Conservation (phyloP, 2,888 invertebrate species). For the Oeneis ivallda region DNA sequence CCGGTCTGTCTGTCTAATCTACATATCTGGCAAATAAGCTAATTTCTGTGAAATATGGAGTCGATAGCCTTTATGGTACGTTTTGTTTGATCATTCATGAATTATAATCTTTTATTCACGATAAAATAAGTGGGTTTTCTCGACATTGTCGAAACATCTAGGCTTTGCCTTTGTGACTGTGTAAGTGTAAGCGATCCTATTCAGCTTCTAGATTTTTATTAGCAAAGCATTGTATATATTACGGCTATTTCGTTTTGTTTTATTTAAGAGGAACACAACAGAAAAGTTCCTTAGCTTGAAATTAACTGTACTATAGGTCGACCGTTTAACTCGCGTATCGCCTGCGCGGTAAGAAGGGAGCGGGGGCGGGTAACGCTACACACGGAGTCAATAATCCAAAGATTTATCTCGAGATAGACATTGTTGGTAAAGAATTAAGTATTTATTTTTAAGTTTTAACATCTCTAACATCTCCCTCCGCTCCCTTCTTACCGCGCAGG, state of each 20-base stretch:
- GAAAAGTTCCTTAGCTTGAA: background rate
- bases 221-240: slow-evolving; percentile 13
- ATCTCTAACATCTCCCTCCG: too few species aligned
- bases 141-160: slow-evolving; percentile 32
- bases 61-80: slow-evolving; percentile 49
- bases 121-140: slow-evolving; percentile 36
- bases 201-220: slow-evolving; percentile 25
- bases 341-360: too few species aligned
- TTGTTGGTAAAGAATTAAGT: too few species aligned
- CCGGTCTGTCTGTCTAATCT: slow-evolving; percentile 60
- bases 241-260: background rate
- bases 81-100: slow-evolving; percentile 47
- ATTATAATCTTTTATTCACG: slow-evolving; percentile 43
- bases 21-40: slow-evolving; percentile 61
- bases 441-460: too few species aligned
- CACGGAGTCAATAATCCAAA: too few species aligned
- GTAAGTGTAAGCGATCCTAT: slow-evolving; percentile 36
- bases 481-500: too few species aligned
- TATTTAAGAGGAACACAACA: background rate
- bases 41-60: slow-evolving; percentile 64
- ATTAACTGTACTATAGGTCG: background rate
- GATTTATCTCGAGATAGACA: too few species aligned
- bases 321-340: too few species aligned
- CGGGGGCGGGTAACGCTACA: too few species aligned
- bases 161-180: slow-evolving; percentile 36